Evolutionary conservation across 2,888 invertebrate species (phyloP).

Genomic region (Nycteola revayana): DNA sequence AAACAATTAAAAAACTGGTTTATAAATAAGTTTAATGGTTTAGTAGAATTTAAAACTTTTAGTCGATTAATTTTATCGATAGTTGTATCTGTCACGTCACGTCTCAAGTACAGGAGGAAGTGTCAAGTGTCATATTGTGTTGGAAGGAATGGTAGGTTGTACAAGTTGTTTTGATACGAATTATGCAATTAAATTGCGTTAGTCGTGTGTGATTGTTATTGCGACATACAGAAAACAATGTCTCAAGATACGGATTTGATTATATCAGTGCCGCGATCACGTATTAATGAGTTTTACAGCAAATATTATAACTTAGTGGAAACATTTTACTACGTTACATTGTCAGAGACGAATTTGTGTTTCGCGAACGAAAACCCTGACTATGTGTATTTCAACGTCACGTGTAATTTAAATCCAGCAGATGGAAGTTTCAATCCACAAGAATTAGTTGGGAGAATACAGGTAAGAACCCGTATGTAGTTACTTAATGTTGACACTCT

Average conservation of each 20-base stretch:
- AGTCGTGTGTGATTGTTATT: slow-evolving; percentile 46
- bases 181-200: slow-evolving; percentile 63
- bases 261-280: slow-evolving; percentile 70
- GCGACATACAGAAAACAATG: slow-evolving; percentile 53
- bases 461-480: slow-evolving; percentile 47
- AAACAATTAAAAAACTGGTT: too few species aligned
- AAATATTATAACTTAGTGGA: slow-evolving; percentile 75
- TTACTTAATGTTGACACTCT: background rate
- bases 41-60: too few species aligned
- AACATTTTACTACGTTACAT: slow-evolving; percentile 77
- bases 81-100: too few species aligned
- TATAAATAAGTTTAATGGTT: too few species aligned
- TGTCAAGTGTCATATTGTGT: slow-evolving; percentile 10
- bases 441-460: slow-evolving; percentile 66
- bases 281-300: slow-evolving; percentile 66
- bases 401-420: slow-evolving; percentile 67
- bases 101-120: too few species aligned
- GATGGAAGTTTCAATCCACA: slow-evolving; percentile 66
- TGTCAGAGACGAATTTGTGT: slow-evolving; percentile 64
- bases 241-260: slow-evolving; percentile 66
- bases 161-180: slow-evolving; percentile 58
- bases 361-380: slow-evolving; percentile 57
- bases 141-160: slow-evolving; percentile 37
- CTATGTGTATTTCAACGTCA: slow-evolving; percentile 69
- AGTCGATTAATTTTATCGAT: too few species aligned